These are phyloP conservation scores for Marisa cornuarietis DNA, from an alignment of 1,140 invertebrate genomes.

Conservation along the genomic window DNA sequence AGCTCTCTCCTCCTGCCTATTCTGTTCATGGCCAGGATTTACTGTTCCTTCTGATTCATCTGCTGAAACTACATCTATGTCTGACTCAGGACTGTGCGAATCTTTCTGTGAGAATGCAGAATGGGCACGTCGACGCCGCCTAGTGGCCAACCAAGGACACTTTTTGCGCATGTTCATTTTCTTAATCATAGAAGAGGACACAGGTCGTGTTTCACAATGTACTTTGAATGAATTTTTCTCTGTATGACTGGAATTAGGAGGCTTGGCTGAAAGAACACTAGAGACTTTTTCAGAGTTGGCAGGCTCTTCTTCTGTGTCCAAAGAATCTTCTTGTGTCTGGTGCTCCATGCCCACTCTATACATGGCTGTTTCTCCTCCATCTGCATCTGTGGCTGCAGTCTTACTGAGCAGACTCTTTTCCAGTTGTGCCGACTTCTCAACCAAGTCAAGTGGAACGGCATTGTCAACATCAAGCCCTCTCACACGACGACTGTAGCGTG, in stretches of 20 bases:
- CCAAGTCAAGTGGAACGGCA: constrained; percentile 36
- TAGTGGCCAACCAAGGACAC: constrained; percentile 15
- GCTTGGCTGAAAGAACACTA: background rate
- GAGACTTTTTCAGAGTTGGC: background rate
- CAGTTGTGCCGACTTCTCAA: constrained; percentile 37
- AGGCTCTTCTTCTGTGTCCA: background rate
- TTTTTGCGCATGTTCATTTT: constrained; percentile 7
- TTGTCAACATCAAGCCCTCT: constrained; percentile 45
- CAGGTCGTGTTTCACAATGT: background rate
- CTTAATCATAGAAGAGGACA: background rate
- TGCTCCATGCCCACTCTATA: background rate
- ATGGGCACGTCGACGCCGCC: background rate
- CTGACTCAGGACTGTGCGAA: constrained; percentile 11
- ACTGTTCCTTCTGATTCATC: background rate
- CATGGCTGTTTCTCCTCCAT: background rate
- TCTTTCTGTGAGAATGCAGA: constrained; percentile 9
- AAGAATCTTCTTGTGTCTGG: background rate
- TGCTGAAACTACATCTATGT: background rate
- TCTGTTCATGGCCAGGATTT: background rate
- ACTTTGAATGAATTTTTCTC: constrained; percentile 18
- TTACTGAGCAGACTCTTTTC: constrained; percentile 24
- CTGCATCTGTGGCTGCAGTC: background rate
- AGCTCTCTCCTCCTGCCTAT: background rate
- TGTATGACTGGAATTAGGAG: constrained; percentile 4
- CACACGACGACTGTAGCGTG: constrained; percentile 51